A percentile compares a stretch with the other conserved stretches of the same genome.
These are phyloP conservation scores for Sialia sialis DNA, from an alignment of 2,113 vertebrate species.

Conservation along the genomic window DNA sequence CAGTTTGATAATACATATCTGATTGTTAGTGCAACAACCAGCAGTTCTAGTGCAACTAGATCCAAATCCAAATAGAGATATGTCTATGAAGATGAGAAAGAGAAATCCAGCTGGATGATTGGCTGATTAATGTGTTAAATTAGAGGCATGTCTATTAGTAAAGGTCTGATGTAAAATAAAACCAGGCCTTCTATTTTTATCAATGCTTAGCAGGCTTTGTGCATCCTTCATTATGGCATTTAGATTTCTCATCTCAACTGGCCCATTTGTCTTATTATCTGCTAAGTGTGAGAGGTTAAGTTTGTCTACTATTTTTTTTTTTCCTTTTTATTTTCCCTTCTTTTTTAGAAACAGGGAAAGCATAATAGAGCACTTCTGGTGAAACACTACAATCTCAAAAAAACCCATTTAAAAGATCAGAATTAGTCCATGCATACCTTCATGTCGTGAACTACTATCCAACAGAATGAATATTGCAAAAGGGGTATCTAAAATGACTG, in stretches of 20 bases:
- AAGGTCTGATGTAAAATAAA: constrained; percentile 22
- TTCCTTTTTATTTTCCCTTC: neutral
- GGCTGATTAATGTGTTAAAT: neutral
- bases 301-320: neutral
- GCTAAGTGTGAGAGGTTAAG: neutral
- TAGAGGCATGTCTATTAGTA: neutral
- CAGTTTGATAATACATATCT: neutral
- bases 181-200: neutral
- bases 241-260: neutral
- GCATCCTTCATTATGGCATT: neutral
- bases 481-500: neutral
- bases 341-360: neutral
- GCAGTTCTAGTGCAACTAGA: neutral
- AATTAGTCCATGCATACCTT: neutral
- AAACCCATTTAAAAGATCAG: neutral
- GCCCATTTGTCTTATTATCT: neutral
- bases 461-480: neutral
- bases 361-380: neutral
- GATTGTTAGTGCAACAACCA: neutral
- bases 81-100: neutral
- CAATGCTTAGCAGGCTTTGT: constrained; percentile 1
- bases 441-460: neutral
- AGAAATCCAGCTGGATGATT: neutral
- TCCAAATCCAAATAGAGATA: neutral
- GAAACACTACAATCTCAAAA: neutral